A percentile compares a stretch with the other conserved stretches of the same genome.
These are phyloP conservation scores for Epicampocera succincta DNA, from an alignment of 2,888 invertebrate species.

Conservation along the genomic window DNA sequence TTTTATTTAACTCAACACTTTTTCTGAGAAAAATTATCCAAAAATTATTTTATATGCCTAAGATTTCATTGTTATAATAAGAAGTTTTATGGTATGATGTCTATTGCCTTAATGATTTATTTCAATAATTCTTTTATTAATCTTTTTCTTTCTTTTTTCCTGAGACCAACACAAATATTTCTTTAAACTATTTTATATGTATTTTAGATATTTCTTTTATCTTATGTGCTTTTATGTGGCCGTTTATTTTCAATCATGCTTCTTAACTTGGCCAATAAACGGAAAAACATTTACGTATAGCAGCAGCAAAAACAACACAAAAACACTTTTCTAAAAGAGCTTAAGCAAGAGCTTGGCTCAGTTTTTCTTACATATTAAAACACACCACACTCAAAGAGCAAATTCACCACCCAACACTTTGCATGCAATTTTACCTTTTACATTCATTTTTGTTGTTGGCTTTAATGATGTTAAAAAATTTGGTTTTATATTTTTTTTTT, in stretches of 20 bases:
- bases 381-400: slow-evolving; percentile 26
- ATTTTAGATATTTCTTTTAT: slow-evolving; percentile 35
- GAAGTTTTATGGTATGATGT: too few relatives aligned
- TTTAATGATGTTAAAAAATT: slow-evolving; percentile 37
- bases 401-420: slow-evolving; percentile 40
- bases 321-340: slow-evolving; percentile 18
- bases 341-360: slow-evolving; percentile 22
- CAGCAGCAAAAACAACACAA: slow-evolving; percentile 14
- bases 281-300: slow-evolving; percentile 22
- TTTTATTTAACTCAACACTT: too few relatives aligned
- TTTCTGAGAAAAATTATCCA: too few relatives aligned
- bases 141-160: too few relatives aligned
- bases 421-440: slow-evolving; percentile 51
- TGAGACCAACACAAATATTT: too few relatives aligned
- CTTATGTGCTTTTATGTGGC: slow-evolving; percentile 26
- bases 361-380: slow-evolving; percentile 26
- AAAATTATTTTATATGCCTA: too few relatives aligned
- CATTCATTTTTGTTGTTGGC: slow-evolving; percentile 16
- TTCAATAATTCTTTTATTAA: too few relatives aligned
- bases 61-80: too few relatives aligned
- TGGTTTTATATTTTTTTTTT: slow-evolving; percentile 41
- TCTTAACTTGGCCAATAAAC: slow-evolving; percentile 62
- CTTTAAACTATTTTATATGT: neutral
- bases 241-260: slow-evolving; percentile 54
- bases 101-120: too few relatives aligned